Percentiles rank a stretch among this genome's conserved stretches.
Evolutionary conservation across 2,888 invertebrate genomes (phyloP).

Genomic region (Drosophila putrida): DNA sequence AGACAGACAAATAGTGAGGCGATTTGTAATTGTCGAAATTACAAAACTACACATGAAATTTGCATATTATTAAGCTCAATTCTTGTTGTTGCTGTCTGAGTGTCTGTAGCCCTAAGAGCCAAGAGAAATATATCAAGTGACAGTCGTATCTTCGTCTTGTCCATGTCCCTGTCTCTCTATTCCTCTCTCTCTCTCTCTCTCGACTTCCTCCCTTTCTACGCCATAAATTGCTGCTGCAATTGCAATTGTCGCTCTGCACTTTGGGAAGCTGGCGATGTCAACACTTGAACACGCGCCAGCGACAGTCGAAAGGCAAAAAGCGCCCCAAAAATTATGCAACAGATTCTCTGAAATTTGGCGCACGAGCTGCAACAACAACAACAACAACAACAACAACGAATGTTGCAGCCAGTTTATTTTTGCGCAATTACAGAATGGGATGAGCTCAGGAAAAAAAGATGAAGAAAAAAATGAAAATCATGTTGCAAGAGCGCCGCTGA

Average conservation of each 20-base stretch:
- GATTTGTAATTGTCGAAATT: constrained; percentile 67
- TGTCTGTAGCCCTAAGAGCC: constrained; percentile 36
- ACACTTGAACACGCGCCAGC: constrained; percentile 80
- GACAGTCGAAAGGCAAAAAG: constrained; percentile 59
- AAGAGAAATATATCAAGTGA: constrained; percentile 52
- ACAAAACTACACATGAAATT: constrained; percentile 73
- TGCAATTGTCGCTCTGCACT: constrained; percentile 72
- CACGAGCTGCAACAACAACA: constrained; percentile 40
- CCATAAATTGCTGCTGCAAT: constrained; percentile 72
- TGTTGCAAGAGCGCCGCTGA: constrained; percentile 51
- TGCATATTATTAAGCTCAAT: constrained; percentile 68
- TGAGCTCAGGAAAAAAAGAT: constrained; percentile 30
- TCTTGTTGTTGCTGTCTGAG: constrained; percentile 25
- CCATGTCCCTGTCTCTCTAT: constrained; percentile 15
- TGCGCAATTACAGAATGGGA: constrained; percentile 72
- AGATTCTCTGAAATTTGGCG: constrained; percentile 74
- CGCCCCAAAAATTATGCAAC: constrained; percentile 75
- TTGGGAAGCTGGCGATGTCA: constrained; percentile 59
- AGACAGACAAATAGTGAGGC: constrained; percentile 21
- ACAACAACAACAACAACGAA: constrained; percentile 18
- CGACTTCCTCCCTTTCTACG: constrained; percentile 22
- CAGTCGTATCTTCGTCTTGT: constrained; percentile 36
- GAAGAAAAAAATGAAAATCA: constrained; percentile 12
- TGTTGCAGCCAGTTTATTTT: constrained; percentile 68
- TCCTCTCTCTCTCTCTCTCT: neutral